These are phyloP conservation scores for Rhizoglyphus robini DNA, from an alignment of 1,140 invertebrate genomes.

Conservation along the genomic window DNA sequence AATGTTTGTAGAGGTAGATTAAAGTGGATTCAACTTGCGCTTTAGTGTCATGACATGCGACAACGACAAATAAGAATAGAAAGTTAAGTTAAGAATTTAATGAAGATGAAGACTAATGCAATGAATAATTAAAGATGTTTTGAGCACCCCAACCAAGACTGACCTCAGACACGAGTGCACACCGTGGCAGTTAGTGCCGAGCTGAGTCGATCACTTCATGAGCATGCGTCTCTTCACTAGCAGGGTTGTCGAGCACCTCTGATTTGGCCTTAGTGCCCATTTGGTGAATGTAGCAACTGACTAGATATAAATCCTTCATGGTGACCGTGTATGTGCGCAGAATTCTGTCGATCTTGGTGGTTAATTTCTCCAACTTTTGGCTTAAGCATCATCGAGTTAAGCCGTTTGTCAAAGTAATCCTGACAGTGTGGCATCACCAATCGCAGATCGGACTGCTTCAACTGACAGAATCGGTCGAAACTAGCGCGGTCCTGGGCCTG, in stretches of 20 bases:
- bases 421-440: neutral
- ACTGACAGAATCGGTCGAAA: slow-evolving; percentile 1
- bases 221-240: neutral
- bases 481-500: neutral
- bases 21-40: too few species aligned
- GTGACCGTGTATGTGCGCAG: neutral
- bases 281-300: slow-evolving; percentile 5
- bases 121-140: too few species aligned
- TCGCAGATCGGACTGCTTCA: neutral
- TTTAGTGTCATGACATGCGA: too few species aligned
- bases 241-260: neutral
- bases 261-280: neutral
- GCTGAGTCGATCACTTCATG: too few species aligned
- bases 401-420: neutral
- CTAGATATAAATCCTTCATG: slow-evolving; percentile 1
- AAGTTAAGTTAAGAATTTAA: too few species aligned
- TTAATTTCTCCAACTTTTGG: neutral
- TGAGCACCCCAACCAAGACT: too few species aligned
- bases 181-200: too few species aligned
- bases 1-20: too few species aligned
- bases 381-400: neutral
- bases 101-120: too few species aligned
- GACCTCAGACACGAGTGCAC: too few species aligned
- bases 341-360: neutral
- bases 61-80: too few species aligned